Conservation (phyloP, 1,140 invertebrate species). For the Amphibalanus amphitrite region DNA sequence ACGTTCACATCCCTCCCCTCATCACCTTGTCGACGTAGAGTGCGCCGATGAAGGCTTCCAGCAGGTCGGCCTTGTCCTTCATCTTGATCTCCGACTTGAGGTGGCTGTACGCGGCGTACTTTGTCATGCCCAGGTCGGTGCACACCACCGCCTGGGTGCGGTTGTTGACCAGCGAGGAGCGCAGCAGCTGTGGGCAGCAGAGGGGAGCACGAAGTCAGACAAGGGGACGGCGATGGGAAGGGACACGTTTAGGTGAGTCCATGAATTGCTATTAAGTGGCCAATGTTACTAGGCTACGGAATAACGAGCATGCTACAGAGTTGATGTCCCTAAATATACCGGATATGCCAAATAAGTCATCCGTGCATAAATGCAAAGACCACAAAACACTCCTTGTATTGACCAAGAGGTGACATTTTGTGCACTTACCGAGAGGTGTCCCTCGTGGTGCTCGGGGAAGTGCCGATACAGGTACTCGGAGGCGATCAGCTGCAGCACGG, state of each 20-base stretch:
- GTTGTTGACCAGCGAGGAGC: constrained; percentile 89
- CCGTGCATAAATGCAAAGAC: no score
- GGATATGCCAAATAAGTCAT: no score
- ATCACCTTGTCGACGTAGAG: constrained; percentile 82
- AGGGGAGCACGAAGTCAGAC: no score
- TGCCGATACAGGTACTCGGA: constrained; percentile 92
- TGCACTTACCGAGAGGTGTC: constrained; percentile 72
- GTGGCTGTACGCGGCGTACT: constrained; percentile 78
- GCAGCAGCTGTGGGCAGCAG: constrained; percentile 52
- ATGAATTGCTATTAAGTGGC: no score
- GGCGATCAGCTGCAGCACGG: constrained; percentile 87
- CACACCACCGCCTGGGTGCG: constrained; percentile 93
- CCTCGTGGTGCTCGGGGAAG: constrained; percentile 98
- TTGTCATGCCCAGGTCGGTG: constrained; percentile 87
- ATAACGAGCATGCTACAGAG: no score
- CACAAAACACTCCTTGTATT: no score
- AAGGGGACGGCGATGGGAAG: no score
- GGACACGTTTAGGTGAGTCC: no score
- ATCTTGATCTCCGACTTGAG: constrained; percentile 82
- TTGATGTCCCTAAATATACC: no score
- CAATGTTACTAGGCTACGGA: no score
- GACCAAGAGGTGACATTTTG: no score
- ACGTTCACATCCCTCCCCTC: no score
- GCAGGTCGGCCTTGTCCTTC: constrained; percentile 91
- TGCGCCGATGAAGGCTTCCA: constrained; percentile 91